phyloP scores from a whole-genome alignment of 2,888 invertebrate species.

The Leucophenga maculata region DNA sequence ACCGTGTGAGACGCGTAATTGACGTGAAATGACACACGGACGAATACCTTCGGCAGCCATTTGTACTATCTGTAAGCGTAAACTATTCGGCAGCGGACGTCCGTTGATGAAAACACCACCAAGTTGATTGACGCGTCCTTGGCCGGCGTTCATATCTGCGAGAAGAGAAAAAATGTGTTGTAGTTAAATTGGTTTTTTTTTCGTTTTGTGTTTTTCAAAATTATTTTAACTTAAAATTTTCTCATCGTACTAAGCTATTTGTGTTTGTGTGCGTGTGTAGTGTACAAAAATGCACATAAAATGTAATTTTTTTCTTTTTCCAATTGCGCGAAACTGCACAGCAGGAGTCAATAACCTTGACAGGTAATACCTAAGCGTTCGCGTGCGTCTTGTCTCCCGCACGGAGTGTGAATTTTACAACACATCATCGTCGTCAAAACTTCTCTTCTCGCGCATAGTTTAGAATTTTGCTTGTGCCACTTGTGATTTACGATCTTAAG shows the following conservation, averaged over 20 bases:
- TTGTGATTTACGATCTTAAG: conserved; percentile 59
- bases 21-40: conserved; percentile 96
- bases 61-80: conserved; percentile 94
- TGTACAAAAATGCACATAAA: conserved; percentile 9
- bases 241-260: too few species aligned
- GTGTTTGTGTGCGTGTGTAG: too few species aligned
- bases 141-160: conserved; percentile 77
- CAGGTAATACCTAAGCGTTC: conserved; percentile 20
- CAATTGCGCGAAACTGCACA: conserved; percentile 38
- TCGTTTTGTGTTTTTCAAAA: too few species aligned
- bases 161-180: conserved; percentile 30
- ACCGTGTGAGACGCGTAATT: conserved; percentile 94
- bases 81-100: conserved; percentile 93
- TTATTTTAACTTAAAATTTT: too few species aligned
- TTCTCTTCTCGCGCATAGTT: conserved; percentile 34
- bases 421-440: background rate
- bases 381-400: conserved; percentile 41
- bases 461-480: conserved; percentile 45
- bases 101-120: conserved; percentile 99
- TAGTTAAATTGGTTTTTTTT: background rate
- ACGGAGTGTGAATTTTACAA: conserved; percentile 41
- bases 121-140: conserved; percentile 95
- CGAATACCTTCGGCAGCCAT: conserved; percentile 95
- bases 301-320: conserved; percentile 28
- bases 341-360: conserved; percentile 24